These are phyloP conservation scores for Molossus alvarezi DNA, from an alignment of 2,797 vertebrate species.

Conservation along the genomic window DNA sequence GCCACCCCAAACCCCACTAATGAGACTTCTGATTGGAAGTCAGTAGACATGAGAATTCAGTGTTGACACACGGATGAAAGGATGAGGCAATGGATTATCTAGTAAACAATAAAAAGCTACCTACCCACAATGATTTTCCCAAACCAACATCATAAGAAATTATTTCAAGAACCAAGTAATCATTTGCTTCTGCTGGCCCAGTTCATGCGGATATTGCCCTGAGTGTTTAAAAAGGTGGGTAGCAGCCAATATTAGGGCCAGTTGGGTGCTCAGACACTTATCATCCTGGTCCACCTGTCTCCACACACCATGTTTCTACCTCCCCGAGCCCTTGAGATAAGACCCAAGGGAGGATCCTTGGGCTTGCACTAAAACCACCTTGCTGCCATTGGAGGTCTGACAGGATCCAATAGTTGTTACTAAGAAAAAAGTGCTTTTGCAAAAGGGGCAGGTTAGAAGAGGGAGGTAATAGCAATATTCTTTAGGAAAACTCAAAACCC, in stretches of 20 bases:
- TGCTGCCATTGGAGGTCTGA: slow-evolving; percentile 51
- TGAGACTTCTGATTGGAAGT: slow-evolving; percentile 56
- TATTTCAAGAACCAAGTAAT: slow-evolving; percentile 50
- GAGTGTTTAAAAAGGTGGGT: slow-evolving; percentile 58
- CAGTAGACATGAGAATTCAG: slow-evolving; percentile 49
- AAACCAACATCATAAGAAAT: slow-evolving; percentile 43
- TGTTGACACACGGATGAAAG: slow-evolving; percentile 49
- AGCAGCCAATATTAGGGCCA: neutral
- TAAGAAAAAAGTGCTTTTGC: slow-evolving; percentile 68
- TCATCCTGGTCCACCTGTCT: slow-evolving; percentile 15
- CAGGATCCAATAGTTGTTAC: neutral
- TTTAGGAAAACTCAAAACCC: slow-evolving; percentile 72
- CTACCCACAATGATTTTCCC: slow-evolving; percentile 55
- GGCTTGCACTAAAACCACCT: neutral
- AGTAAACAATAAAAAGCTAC: slow-evolving; percentile 74
- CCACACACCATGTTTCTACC: slow-evolving; percentile 23
- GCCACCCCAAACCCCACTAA: neutral
- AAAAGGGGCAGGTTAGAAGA: slow-evolving; percentile 70
- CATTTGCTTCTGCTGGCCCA: slow-evolving; percentile 65
- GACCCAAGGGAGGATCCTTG: slow-evolving; percentile 52
- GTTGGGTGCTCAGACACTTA: neutral
- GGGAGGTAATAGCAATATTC: slow-evolving; percentile 56
- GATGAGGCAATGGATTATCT: slow-evolving; percentile 51
- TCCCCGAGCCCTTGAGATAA: slow-evolving; percentile 32
- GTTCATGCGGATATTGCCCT: slow-evolving; percentile 66